Base-by-base conservation (phyloP, 2,888 invertebrate species). In the Geophilus truncorum region DNA sequence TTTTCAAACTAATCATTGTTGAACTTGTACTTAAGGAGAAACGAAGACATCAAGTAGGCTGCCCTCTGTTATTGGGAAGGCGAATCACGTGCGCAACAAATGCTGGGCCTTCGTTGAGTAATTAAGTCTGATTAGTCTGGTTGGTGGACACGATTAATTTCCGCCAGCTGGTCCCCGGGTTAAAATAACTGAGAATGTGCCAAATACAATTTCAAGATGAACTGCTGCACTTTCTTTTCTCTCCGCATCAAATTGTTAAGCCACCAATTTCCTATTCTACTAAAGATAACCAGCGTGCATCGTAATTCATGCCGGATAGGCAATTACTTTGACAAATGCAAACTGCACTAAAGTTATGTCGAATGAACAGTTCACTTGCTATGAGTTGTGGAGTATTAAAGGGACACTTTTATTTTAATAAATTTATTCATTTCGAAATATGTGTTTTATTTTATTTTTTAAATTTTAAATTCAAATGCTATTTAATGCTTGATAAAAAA, bases 111-210 rank as follows among this genome's bases (percentile, higher is more conserved):
- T 28, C 70, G 25, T n/a, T 51, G 51, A 70, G 15, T 70, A 70
- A 70, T 70, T 70, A 70, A 15, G 25, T 70, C 23, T 70, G 28
- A 70, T 70, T 70, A 70, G 70, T 28, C 15, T 70, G 70, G 70
- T 70, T 28, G 70, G 70, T 70, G 70, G 70, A 23, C 15, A 70
- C 70, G 70, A 70, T 70, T 70, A 70, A 70, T 70, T 70, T 23
- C 70, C 23, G 6, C 70, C 70, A 70, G 28, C 70, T 70, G 70
- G 25, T 70, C 70, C 45, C 3, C 70, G 70, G 28, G 28, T 70
- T 70, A 70, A 70, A 70, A 70, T 25, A 70, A 10, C 70, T 70
- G 70, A 70, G 25, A 70, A 4, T 28, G 28, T 70, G 70, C 70
- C 70, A 70, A 70, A 70, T 15, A 70, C 28, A 28, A 25, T 70